A percentile compares a stretch with the other conserved stretches of the same genome.
Conservation (phyloP, 1,140 invertebrate species). For the Nebria ingens region DNA sequence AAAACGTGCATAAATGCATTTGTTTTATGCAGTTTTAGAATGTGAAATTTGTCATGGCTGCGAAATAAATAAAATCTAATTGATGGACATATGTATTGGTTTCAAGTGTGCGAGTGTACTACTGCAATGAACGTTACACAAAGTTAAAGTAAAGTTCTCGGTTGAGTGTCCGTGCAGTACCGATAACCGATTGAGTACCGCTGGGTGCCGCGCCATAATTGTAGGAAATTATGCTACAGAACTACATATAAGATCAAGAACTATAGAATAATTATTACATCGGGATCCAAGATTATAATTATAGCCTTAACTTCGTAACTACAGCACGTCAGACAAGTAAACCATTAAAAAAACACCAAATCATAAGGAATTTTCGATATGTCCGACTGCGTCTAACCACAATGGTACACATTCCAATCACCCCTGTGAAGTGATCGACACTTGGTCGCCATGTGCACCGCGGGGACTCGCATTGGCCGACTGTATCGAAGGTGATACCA, state of each 20-base stretch:
- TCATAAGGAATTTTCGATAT: background rate
- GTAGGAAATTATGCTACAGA: slow-evolving; percentile 27
- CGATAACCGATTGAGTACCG: slow-evolving; percentile 16
- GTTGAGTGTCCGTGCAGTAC: too few relatives aligned
- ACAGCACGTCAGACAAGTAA: slow-evolving; percentile 20
- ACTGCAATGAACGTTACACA: too few relatives aligned
- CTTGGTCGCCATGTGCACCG: slow-evolving; percentile 5
- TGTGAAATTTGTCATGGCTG: too few relatives aligned
- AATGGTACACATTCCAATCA: slow-evolving; percentile 16
- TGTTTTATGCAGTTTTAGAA: too few relatives aligned
- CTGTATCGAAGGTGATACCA: slow-evolving; percentile 25
- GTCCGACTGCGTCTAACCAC: slow-evolving; percentile 16
- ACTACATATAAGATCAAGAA: slow-evolving; percentile 24
- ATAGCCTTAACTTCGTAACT: slow-evolving; percentile 23
- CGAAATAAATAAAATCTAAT: too few relatives aligned
- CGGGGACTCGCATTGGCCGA: slow-evolving; percentile 12
- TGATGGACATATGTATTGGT: too few relatives aligned
- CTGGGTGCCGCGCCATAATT: slow-evolving; percentile 21
- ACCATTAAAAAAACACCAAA: slow-evolving; percentile 3
- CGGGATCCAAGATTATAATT: slow-evolving; percentile 29
- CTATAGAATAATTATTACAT: slow-evolving; percentile 28
- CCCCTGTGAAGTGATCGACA: background rate
- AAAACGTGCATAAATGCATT: too few relatives aligned
- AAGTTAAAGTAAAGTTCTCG: too few relatives aligned
- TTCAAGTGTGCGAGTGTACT: too few relatives aligned